Base-by-base conservation (phyloP, 2,888 invertebrate species). In the Eristalis tenax region DNA sequence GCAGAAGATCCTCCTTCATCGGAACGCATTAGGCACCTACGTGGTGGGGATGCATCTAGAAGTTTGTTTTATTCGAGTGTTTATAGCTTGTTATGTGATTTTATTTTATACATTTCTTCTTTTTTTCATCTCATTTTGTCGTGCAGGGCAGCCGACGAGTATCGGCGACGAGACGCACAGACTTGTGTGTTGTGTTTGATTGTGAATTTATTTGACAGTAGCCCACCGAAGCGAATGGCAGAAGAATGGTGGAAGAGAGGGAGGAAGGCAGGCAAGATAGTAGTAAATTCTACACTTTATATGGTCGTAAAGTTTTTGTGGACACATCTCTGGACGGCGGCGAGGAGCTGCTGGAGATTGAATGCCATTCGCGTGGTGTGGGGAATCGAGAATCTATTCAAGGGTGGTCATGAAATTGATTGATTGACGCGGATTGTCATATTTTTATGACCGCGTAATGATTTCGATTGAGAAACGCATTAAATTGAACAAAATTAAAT, bases 121-220 rank as follows among this genome's bases (percentile, higher is more conserved):
- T 66, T 38, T 38, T n/a, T 57, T 56, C n/a, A n/a, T n/a, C n/a
- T 65, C 15, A 3, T 26, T 35, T 50, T 35, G 26, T 63, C 43
- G 43, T 32, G 28, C 40, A 22, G 22, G 11, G 26, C 35, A 11
- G 2, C 35, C n/a, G 50, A 18, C 18, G 50, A 50, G 50, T 18
- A 18, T 50, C 50, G 50, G 18, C 6, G 18, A 8, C 8, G 10
- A 4, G 32, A 4, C 4, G 28, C 28, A 28, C 28, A 28, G 28
- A 4, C 4, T 28, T 28, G 28, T n/a, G 43, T 6, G 43, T n/a
- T 18, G 40, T 59, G 71, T 22, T 74, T 57, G 68, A 64, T 83
- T 76, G 83, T 75, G 75, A 83, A 87, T 87, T 87, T 87, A 87
- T 87, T 83, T 79, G 86, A 87, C 83, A 86, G 86, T 86, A 86